Conservation (phyloP, 2,888 invertebrate species). For the Melieria picta region DNA sequence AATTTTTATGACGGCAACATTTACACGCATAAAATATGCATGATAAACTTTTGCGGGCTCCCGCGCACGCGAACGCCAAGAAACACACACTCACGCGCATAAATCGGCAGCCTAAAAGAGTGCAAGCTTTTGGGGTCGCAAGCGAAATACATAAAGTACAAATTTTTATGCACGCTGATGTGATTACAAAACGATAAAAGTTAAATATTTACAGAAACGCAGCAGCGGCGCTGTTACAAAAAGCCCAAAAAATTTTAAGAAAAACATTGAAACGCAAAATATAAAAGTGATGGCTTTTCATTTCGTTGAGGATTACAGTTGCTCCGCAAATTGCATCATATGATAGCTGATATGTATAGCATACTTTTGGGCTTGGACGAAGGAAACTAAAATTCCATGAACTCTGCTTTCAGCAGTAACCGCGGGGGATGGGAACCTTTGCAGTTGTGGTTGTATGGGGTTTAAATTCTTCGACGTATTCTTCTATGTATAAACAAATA, state of each 20-base stretch:
- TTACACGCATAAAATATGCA: constrained; percentile 60
- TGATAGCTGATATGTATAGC: too few relatives aligned
- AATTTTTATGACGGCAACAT: constrained; percentile 55
- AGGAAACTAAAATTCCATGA: too few relatives aligned
- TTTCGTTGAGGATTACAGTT: too few relatives aligned
- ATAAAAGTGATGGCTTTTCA: background rate
- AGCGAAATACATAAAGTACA: background rate
- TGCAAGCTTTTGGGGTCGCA: too few relatives aligned
- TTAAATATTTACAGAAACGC: constrained; percentile 43
- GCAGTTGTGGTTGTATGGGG: too few relatives aligned
- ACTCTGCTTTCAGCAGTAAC: too few relatives aligned
- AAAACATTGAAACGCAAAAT: constrained; percentile 13
- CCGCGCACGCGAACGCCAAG: background rate
- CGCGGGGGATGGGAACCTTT: too few relatives aligned
- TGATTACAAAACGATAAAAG: constrained; percentile 57
- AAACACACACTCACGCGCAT: background rate
- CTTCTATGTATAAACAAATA: too few relatives aligned
- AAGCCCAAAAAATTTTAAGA: too few relatives aligned
- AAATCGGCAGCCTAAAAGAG: background rate
- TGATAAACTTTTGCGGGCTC: constrained; percentile 55
- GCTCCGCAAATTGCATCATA: too few relatives aligned
- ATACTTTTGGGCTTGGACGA: constrained; percentile 2
- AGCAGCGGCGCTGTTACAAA: too few relatives aligned
- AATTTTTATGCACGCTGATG: constrained; percentile 44
- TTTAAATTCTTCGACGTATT: too few relatives aligned